phyloP scores from a whole-genome alignment of 2,888 invertebrate genomes.

The Scaptomyza cyrtandrae region DNA sequence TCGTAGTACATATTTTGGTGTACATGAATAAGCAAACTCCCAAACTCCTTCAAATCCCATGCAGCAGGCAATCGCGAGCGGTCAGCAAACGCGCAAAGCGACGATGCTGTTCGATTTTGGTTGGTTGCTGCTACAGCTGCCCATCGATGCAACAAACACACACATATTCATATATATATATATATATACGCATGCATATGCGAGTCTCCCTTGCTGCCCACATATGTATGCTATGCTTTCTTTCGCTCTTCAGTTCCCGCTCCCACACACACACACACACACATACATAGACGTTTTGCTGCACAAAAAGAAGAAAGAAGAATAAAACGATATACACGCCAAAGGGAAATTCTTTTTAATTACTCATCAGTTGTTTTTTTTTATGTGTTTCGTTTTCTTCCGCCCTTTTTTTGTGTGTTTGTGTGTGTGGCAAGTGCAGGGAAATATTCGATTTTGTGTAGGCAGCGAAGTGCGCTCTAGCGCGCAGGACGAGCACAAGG shows the following conservation, averaged over 20 bases:
- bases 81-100: slow-evolving; percentile 17
- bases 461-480: slow-evolving; percentile 55
- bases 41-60: background rate
- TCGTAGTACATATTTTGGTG: slow-evolving; percentile 16
- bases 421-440: slow-evolving; percentile 39
- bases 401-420: slow-evolving; percentile 2
- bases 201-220: slow-evolving; percentile 44
- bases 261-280: slow-evolving; percentile 28
- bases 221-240: slow-evolving; percentile 68
- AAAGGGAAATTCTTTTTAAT: slow-evolving; percentile 62
- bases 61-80: slow-evolving; percentile 24
- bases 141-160: slow-evolving; percentile 58
- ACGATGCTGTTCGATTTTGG: slow-evolving; percentile 72
- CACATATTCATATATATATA: slow-evolving; percentile 9
- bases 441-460: slow-evolving; percentile 63
- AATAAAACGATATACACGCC: slow-evolving; percentile 10
- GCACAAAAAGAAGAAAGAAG: background rate
- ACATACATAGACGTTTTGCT: slow-evolving; percentile 7
- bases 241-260: slow-evolving; percentile 26
- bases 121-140: slow-evolving; percentile 52
- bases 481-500: slow-evolving; percentile 55
- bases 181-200: slow-evolving; percentile 51
- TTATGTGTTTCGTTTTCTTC: slow-evolving; percentile 3
- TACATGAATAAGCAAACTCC: slow-evolving; percentile 11
- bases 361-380: slow-evolving; percentile 44